Conservation (phyloP, 2,888 invertebrate species). For the Saturnia pavonia region DNA sequence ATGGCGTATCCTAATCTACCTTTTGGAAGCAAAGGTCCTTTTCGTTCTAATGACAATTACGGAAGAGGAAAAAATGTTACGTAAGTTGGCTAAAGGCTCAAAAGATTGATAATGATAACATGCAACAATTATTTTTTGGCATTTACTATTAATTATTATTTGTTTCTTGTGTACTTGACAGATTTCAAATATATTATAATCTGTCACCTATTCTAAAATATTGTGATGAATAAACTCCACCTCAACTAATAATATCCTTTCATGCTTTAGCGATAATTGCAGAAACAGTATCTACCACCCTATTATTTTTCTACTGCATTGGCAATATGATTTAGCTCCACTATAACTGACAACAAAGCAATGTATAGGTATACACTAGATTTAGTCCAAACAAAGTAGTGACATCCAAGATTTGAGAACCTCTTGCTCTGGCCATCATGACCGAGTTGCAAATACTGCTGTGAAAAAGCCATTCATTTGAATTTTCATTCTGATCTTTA, state of each 20-base stretch:
- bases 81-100: background rate
- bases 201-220: too few relatives aligned
- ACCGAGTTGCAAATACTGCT: background rate
- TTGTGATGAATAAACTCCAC: too few relatives aligned
- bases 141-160: background rate
- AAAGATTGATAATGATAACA: background rate
- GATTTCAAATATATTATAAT: too few relatives aligned
- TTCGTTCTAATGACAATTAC: conserved; percentile 65
- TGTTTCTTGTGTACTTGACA: too few relatives aligned
- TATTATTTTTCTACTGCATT: background rate
- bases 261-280: too few relatives aligned
- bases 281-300: too few relatives aligned
- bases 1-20: conserved; percentile 67
- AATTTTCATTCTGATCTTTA: background rate
- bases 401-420: background rate
- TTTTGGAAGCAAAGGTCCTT: conserved; percentile 68
- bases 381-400: background rate
- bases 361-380: background rate
- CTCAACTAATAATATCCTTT: too few relatives aligned
- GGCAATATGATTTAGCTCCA: background rate
- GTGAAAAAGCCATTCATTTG: background rate
- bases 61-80: conserved; percentile 26
- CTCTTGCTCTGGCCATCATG: background rate
- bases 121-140: background rate
- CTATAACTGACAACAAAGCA: background rate